Evolutionary conservation across 2,113 vertebrate genomes (phyloP), one percentile per base, ranked within the genome.

Genomic region (Elephantulus edwardii): DNA sequence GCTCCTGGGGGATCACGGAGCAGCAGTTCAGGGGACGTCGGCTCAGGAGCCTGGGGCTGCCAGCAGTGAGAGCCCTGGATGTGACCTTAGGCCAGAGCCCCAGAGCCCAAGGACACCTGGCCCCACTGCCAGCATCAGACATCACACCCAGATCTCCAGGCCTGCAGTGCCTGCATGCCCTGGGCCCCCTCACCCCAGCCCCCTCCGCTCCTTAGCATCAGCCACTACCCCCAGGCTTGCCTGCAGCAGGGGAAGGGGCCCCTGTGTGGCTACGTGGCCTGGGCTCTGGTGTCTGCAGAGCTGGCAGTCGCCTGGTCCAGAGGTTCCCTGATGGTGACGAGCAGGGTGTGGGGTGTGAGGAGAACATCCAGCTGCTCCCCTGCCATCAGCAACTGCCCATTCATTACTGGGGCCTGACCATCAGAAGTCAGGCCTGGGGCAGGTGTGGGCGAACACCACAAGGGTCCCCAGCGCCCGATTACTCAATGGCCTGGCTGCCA

Each of bases 1-100:
- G 60, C 50, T 71, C 86, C 33, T 62, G 77, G 26, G 93, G 93
- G 1, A 95, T 95, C 30, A 90, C 46, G 95, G 97, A 72, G 91
- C n/a, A 97, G 97, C n/a, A 86, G 93, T 89, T 90, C 93, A 91
- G 94, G 88, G 92, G 93, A 60, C 97, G 85, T 2, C 75, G 76
- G 64, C 85, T 94, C 64, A 80, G 94, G 83, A 56, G 81, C 71
- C 1, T 35, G 46, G 40, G 40, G 20, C 89, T 93, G 75, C 91
- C 35, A 20, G 50, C 28, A 38, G 24, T 3, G 83, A 83, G 76
- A 84, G 70, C 74, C 56, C 91, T 79, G 66, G 89, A 84, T 24
- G 75, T 72, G 50, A 48, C 71, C 42, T 64, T 5, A 0, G 28
- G 86, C 38, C 62, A 79, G 14, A 66, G 78, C 54, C 77, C 75